A percentile compares a stretch with the other conserved stretches of the same genome.
Evolutionary conservation across 2,113 vertebrate species (phyloP).

Genomic region (Arvicanthis niloticus): DNA sequence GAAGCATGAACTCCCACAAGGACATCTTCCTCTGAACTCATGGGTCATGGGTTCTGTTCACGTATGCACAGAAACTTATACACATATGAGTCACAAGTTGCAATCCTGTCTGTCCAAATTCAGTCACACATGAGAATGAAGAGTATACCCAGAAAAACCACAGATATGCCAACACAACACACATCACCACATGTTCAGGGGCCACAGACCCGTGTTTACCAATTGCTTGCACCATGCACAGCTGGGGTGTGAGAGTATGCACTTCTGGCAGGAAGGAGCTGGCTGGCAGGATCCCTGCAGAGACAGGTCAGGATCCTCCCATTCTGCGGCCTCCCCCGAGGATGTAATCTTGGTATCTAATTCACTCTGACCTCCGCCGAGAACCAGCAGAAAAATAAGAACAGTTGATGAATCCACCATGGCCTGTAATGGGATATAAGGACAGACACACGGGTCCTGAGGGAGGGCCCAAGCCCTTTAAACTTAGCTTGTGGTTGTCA

Average conservation of each 20-base stretch:
- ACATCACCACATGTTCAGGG: background rate
- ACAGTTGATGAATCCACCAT: conserved; percentile 70
- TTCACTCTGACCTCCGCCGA: conserved; percentile 57
- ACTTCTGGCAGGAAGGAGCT: conserved; percentile 80
- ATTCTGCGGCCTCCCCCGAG: background rate
- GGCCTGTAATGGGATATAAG: conserved; percentile 68
- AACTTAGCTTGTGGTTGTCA: conserved; percentile 20
- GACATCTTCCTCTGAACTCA: background rate
- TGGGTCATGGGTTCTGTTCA: background rate
- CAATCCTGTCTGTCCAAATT: background rate
- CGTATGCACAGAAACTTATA: background rate
- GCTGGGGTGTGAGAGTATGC: conserved; percentile 82
- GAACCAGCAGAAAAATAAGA: conserved; percentile 73
- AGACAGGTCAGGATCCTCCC: conserved; percentile 10
- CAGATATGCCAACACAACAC: background rate
- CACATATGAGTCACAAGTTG: background rate
- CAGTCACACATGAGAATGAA: background rate
- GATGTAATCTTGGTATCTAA: conserved; percentile 25
- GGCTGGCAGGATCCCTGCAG: conserved; percentile 76
- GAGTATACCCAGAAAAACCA: background rate
- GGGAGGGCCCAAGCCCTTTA: background rate
- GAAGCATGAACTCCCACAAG: background rate
- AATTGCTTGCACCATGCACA: conserved; percentile 86
- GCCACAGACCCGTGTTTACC: conserved; percentile 73
- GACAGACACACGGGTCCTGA: background rate